phyloP scores from a whole-genome alignment of 1,140 invertebrate genomes.

The Zaprionus tsacasi region DNA sequence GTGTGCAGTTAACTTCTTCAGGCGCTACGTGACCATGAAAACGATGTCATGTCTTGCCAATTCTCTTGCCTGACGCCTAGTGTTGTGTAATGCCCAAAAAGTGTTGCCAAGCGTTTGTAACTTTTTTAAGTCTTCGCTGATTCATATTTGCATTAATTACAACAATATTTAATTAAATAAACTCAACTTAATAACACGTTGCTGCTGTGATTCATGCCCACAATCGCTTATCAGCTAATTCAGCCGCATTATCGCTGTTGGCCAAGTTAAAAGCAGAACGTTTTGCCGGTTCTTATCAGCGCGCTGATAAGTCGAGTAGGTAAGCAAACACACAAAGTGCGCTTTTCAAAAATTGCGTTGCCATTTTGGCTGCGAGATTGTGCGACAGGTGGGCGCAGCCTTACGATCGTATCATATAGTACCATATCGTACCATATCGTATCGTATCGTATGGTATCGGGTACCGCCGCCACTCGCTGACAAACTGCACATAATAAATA shows the following conservation, averaged over 20 bases:
- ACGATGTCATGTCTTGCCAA: conserved; percentile 1
- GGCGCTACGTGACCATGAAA: conserved; percentile 29
- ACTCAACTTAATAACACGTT: conserved; percentile 15
- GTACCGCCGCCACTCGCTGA: conserved; percentile 46
- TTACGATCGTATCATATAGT: conserved; percentile 18
- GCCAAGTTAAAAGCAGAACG: conserved; percentile 53
- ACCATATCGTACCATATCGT: neutral
- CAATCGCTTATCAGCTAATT: conserved; percentile 61
- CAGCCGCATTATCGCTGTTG: conserved; percentile 40
- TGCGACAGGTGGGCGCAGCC: conserved; percentile 72
- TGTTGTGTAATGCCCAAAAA: conserved; percentile 25
- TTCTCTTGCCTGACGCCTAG: neutral
- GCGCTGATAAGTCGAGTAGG: conserved; percentile 63
- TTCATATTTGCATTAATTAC: neutral
- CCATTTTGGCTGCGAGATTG: conserved; percentile 56
- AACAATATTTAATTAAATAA: neutral
- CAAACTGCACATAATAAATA: conserved; percentile 81
- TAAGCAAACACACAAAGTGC: conserved; percentile 36
- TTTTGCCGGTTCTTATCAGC: conserved; percentile 42
- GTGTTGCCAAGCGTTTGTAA: neutral
- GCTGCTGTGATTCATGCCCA: conserved; percentile 57
- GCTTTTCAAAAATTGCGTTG: conserved; percentile 69
- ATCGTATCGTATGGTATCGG: neutral
- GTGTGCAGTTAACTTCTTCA: no score
- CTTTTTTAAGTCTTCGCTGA: neutral